Evolutionary conservation across 1,140 invertebrate species (phyloP), one percentile per base, ranked within the genome.

Genomic region (Drosophila trapezifrons): DNA sequence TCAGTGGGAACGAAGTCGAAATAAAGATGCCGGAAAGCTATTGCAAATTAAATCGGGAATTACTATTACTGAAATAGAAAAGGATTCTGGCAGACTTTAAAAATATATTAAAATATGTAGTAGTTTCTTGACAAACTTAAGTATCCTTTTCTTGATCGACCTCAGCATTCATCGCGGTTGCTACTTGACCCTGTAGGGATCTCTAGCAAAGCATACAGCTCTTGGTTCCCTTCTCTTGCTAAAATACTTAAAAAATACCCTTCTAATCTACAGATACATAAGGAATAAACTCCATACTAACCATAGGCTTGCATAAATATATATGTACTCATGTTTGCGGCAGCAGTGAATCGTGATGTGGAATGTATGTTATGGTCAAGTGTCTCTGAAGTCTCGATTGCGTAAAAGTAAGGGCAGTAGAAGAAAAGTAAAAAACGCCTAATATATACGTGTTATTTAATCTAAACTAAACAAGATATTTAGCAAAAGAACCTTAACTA

Each of bases 271-370:
- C n/a, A n/a, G n/a, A n/a, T n/a, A n/a, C n/a, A n/a, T n/a, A 45
- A n/a, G 2, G 6, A 22, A 9, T 5, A n/a, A 15, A 7, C 2
- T 2, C n/a, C 38, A 78, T 84, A 92, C 81, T 89, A 81, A 85
- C 83, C 84, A 73, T 82, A 89, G 56, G 89, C 66, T 77, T 91
- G 90, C 91, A 92, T 86, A 82, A 83, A 84, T 70, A 80, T 84
- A 76, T 91, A 91, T 51, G 82, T 84, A 75, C 77, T 91, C 90
- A 91, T 91, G 51, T 67, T 90, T 85, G 87, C 89, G 89, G 89
- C 89, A 91, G 89, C 89, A 90, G 83, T 66, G 65, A 84, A 66
- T 67, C 63, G 67, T 58, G 15, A 66, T 43, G 67, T 58, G 43
- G 17, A 70, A 15, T 43, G 35, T 63, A 27, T 25, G 58, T 7